Percentiles rank a stretch among this genome's conserved stretches.
Evolutionary conservation across 2,888 invertebrate species (phyloP).

Genomic region (Pilophorus perplexus): DNA sequence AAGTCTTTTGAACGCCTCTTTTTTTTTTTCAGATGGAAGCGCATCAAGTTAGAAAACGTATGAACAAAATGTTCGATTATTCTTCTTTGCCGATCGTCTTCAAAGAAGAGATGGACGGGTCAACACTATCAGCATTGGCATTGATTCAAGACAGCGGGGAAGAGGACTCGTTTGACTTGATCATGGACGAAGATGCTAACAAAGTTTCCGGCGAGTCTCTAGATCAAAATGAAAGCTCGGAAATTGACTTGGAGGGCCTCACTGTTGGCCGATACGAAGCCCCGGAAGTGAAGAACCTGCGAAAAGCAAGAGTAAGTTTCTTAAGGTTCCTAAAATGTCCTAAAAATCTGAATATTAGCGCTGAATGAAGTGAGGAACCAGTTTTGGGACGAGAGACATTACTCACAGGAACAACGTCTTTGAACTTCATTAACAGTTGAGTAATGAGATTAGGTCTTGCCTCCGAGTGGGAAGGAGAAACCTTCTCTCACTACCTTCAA

Average conservation of each 20-base stretch:
- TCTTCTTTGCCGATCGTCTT: conserved; percentile 17
- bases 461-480: too few species aligned
- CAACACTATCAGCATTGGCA: conserved; percentile 8
- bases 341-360: background rate
- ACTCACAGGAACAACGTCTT: too few species aligned
- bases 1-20: too few species aligned
- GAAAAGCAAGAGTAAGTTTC: conserved; percentile 60
- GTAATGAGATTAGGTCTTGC: too few species aligned
- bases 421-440: too few species aligned
- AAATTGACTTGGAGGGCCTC: background rate
- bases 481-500: too few species aligned
- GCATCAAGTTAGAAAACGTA: conserved; percentile 19
- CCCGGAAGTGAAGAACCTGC: conserved; percentile 60
- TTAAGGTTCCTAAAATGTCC: too few species aligned
- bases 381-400: too few species aligned
- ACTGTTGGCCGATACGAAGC: conserved; percentile 58
- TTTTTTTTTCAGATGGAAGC: conserved; percentile 41
- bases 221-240: background rate
- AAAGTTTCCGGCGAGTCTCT: background rate
- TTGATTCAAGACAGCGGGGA: conserved; percentile 23
- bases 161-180: conserved; percentile 7
- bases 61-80: conserved; percentile 34
- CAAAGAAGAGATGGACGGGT: conserved; percentile 27
- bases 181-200: background rate
- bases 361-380: background rate